Evolutionary conservation across 2,113 vertebrate species (phyloP), one percentile per base, ranked within the genome.

Genomic region (Natator depressus): DNA sequence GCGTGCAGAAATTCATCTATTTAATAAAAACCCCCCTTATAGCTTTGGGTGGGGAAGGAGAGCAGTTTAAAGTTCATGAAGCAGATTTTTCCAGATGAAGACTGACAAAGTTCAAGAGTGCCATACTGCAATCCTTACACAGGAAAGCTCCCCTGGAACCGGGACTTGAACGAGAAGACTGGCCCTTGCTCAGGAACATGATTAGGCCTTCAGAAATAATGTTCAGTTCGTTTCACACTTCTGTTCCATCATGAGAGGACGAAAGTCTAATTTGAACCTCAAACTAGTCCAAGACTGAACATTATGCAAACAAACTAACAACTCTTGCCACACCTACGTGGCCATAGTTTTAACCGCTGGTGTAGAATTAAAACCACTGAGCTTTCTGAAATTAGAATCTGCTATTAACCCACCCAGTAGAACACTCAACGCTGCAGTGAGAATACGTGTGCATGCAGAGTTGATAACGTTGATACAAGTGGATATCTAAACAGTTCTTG

Each of bases 221-320:
- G 0, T 2, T 31, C 50, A 84, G 25, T 72, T 82, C 55, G n/a
- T 89, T 82, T 69, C 35, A n/a, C 2, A 8, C 38, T 50, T 46
- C 55, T n/a, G 25, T 80, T 81, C 93, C 50, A 57, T 69, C 50
- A 14, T 2, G 5, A 80, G 49, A 0, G 3, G 92, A 72, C 46
- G 49, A 46, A 25, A 85, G 88, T 88, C n/a, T 93, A 87, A 0
- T 54, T 72, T 8, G 90, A 96, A 57, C 57, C 72, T 94, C 95
- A 54, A 49, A 82, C 82, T 16, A 3, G 25, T 81, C 65, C 81
- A 72, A 53, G 25, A 62, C 53, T 1, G 5, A 93, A 50, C 24
- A 4, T 2, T 0, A 76, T 5, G 10, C 69, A 35, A 81, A 17
- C 53, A 94, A 89, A 78, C 20, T 53, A 53, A 53, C 53, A 84